A percentile compares a stretch with the other conserved stretches of the same genome.
Conservation (phyloP, 2,797 vertebrate genomes). For the Oryzias dopingdopingensis region DNA sequence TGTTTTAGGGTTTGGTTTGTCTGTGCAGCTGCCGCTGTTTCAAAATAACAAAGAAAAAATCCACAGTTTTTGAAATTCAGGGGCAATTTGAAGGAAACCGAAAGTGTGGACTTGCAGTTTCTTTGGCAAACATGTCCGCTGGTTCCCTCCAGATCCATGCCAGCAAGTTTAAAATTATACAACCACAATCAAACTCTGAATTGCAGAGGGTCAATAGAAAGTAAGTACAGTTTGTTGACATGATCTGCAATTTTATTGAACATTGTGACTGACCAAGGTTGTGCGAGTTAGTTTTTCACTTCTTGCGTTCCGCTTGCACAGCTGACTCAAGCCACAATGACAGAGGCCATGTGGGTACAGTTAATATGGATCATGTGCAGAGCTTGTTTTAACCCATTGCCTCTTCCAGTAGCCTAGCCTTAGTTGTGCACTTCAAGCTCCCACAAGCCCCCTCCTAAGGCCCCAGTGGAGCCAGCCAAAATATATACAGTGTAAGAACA, state of each 20-base stretch:
- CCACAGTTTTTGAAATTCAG: background rate
- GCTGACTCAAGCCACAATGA: conserved; percentile 35
- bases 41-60: background rate
- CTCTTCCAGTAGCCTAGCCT: conserved; percentile 27
- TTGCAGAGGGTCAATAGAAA: conserved; percentile 11
- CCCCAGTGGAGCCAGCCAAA: conserved; percentile 25
- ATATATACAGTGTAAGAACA: conserved; percentile 19
- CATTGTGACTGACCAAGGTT: conserved; percentile 22
- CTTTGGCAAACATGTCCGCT: conserved; percentile 5
- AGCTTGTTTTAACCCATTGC: conserved; percentile 20
- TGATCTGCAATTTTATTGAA: conserved; percentile 7
- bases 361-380: conserved; percentile 35
- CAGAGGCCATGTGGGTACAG: conserved; percentile 22
- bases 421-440: conserved; percentile 38
- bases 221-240: conserved; percentile 9
- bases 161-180: conserved; percentile 15
- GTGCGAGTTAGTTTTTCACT: conserved; percentile 19
- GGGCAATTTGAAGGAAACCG: background rate
- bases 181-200: conserved; percentile 21
- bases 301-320: conserved; percentile 24
- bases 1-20: background rate
- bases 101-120: background rate
- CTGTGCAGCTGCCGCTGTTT: background rate
- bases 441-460: conserved; percentile 23
- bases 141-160: conserved; percentile 14